Evolutionary conservation across 2,113 vertebrate genomes (phyloP), one percentile per base, ranked within the genome.

Genomic region (Petrocephalus zakoni): DNA sequence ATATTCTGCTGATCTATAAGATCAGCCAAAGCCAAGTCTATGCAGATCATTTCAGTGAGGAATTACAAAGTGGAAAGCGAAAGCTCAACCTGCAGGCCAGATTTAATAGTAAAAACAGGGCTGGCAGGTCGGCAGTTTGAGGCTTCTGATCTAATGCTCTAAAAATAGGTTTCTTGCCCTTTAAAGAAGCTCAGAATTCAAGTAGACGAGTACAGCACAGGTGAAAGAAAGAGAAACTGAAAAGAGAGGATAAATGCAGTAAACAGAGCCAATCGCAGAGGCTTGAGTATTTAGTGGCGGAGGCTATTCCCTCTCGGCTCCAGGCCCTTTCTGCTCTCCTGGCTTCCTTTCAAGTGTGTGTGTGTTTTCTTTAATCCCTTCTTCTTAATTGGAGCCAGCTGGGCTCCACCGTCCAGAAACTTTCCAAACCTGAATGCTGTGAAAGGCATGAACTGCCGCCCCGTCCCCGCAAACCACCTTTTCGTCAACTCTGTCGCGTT

Each of bases 311-410:
- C 72, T 78, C 34, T 34, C 17, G 34, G 6, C 72, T 42, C n/a
- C 34, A 0, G 6, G 17, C 34, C 72, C 72, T 42, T 19, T 78
- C 34, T 11, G 37, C 15, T 78, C 72, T 2, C 17, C 34, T 78
- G 72, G 72, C 72, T 42, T 42, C 34, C 72, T 78, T 78, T 78
- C 72, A 37, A 78, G 17, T 78, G 29, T 42, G 17, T 78, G 29
- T 42, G 17, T 78, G 29, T 42, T 42, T 78, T 78, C 37, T 78
- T 42, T 42, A 34, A 42, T 42, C 34, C 72, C 72, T 42, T 78
- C 72, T 37, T 78, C 72, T 78, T 78, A 78, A 78, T 37, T 78
- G 72, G 72, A 78, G 72, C 72, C 72, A 78, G 72, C 72, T 78
- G 72, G 72, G 72, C 34, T 78, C 17, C 5, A 37, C 37, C 72